Percentiles rank a stretch among this genome's conserved stretches.
phyloP scores from a whole-genome alignment of 2,797 vertebrate species.

The Girardinus metallicus region DNA sequence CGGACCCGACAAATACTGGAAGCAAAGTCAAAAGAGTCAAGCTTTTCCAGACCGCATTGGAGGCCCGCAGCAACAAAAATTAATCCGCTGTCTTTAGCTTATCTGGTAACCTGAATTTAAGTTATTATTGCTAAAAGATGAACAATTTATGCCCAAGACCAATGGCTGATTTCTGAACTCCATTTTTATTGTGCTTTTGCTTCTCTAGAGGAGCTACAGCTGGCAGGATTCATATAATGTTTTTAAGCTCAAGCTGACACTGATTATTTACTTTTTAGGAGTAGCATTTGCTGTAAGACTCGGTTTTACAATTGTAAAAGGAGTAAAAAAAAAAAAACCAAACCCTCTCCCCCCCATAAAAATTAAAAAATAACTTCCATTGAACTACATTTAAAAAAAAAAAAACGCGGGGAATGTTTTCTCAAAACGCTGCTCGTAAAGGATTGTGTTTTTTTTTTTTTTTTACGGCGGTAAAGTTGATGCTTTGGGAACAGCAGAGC shows the following conservation, averaged over 20 bases:
- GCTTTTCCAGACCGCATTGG: not conserved
- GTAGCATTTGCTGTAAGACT: not conserved
- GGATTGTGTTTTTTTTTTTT: too few relatives aligned
- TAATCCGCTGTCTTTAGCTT: not conserved
- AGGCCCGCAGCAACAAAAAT: not conserved
- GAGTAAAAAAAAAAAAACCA: not conserved
- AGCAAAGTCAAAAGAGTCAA: accelerated
- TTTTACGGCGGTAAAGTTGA: constrained; percentile 24
- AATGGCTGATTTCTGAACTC: not conserved
- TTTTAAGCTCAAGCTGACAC: not conserved
- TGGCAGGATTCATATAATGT: not conserved
- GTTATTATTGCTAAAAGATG: not conserved
- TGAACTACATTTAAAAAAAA: too few relatives aligned
- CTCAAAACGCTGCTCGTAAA: too few relatives aligned
- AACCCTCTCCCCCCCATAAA: too few relatives aligned
- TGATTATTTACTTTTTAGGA: not conserved
- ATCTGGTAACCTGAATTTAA: not conserved
- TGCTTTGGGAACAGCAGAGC: constrained; percentile 21
- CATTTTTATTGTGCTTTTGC: not conserved
- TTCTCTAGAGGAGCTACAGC: not conserved
- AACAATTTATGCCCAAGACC: too few relatives aligned
- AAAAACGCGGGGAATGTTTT: too few relatives aligned
- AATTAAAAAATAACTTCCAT: not conserved
- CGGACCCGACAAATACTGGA: not conserved
- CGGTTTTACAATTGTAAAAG: not conserved